Percentiles rank a stretch among this genome's conserved stretches.
Evolutionary conservation across 2,797 vertebrate species (phyloP).

Genomic region (Hipposideros larvatus): DNA sequence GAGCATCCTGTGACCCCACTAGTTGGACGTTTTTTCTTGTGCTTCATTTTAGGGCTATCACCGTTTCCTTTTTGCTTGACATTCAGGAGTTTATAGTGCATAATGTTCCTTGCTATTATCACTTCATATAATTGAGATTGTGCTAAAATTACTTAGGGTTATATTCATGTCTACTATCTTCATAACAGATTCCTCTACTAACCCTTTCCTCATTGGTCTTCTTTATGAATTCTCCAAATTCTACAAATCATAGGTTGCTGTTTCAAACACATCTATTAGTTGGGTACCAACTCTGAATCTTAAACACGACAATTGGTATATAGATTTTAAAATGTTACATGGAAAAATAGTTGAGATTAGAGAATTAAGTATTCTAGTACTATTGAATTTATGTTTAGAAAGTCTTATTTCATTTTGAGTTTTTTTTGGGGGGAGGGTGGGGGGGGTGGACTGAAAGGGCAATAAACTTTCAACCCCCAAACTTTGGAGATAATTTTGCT

Average conservation of each 20-base stretch:
- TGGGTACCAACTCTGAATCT: background rate
- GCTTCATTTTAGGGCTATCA: background rate
- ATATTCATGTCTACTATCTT: background rate
- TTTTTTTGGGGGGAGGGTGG: background rate
- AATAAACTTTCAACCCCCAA: conserved; percentile 5
- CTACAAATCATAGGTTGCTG: background rate
- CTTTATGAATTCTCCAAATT: background rate
- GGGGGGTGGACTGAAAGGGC: background rate
- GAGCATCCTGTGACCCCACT: background rate
- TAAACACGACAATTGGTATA: background rate
- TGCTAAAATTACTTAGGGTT: background rate
- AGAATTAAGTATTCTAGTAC: conserved; percentile 22
- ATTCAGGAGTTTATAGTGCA: background rate
- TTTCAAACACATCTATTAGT: background rate
- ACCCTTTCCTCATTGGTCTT: background rate
- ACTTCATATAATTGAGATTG: background rate
- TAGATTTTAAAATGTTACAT: background rate
- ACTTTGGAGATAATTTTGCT: background rate
- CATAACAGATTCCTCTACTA: background rate
- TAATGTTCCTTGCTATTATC: background rate
- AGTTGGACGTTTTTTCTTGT: background rate
- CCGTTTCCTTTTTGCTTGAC: background rate
- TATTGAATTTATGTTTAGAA: conserved; percentile 19
- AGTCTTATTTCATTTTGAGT: background rate
- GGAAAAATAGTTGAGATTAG: conserved; percentile 20